Base-by-base conservation (phyloP, 2,888 invertebrate species). In the Acholoe squamosa region DNA sequence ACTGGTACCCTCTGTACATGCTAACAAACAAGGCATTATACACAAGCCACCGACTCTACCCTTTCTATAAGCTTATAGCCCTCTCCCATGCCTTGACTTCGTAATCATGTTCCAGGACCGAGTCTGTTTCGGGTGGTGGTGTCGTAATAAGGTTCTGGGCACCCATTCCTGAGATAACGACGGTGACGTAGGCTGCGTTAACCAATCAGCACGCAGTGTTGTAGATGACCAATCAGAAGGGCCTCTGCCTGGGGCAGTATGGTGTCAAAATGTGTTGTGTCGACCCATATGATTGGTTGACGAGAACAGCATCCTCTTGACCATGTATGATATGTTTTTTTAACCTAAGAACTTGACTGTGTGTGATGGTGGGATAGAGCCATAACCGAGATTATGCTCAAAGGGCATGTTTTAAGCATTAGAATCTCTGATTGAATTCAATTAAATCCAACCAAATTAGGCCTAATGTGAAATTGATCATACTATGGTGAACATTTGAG, bases 271-370 rank as follows among this genome's bases (percentile, higher is more conserved):
- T 14, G 71, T 71, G 71, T 71, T 71, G 71, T 28, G 14, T 71
- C 71, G 71, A 25, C 61, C 61, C 61, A 61, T 61, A 19, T 61
- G 61, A 61, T 61, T 61, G 61, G 61, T 61, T 61, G 61, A 61
- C 43, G 14, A 61, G 61, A n/a, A n/a, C 61, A 61, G 61, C 22
- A n/a, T 19, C 61, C 19, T 61, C 61, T 61, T 19, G 22, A 19
- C 19, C n/a, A 3, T 61, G 61, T 43, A 43, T 43, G n/a, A 43
- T 43, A 43, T 3, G 43, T 7, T 3, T 10, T 7, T 43, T 43
- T 43, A n/a, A 3, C 43, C 43, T 43, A 43, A 10, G 10, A 43
- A 43, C 43, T 10, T 43, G 43, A 10, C 43, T 43, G 43, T 43
- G 3, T 43, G 10, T 43, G n/a, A n/a, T n/a, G n/a, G n/a, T n/a